Percentiles rank a stretch among this genome's conserved stretches.
Conservation (phyloP, 2,797 vertebrate genomes). For the Eulemur albifrons region DNA sequence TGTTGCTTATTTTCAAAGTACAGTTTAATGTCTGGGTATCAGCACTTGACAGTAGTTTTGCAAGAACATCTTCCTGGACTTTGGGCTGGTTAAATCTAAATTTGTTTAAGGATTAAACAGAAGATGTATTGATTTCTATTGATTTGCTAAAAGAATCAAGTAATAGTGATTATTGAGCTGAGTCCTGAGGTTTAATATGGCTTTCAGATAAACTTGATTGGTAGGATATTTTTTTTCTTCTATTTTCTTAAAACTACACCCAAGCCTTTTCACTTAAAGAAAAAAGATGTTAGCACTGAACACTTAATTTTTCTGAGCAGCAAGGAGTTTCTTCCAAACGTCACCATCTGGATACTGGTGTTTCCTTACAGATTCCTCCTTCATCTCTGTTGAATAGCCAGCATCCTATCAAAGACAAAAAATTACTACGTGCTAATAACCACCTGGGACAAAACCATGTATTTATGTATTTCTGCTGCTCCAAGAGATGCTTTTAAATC, state of each 20-base stretch:
- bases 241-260: constrained; percentile 16
- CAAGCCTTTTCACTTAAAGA: background rate
- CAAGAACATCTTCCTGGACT: constrained; percentile 12
- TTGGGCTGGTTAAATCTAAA: background rate
- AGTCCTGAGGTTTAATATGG: background rate
- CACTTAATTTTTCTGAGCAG: constrained; percentile 47
- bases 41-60: background rate
- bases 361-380: constrained; percentile 87
- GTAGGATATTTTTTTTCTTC: background rate
- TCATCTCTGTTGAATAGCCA: constrained; percentile 92
- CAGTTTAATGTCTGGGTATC: background rate
- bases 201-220: background rate
- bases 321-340: constrained; percentile 84
- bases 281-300: background rate
- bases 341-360: constrained; percentile 89
- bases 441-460: background rate
- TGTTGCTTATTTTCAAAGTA: constrained; percentile 38
- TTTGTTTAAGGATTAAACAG: background rate
- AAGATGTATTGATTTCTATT: background rate
- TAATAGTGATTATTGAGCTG: background rate
- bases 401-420: constrained; percentile 80
- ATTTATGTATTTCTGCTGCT: background rate
- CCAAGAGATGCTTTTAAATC: background rate
- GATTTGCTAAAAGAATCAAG: constrained; percentile 4
- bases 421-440: background rate